Evolutionary conservation across 1,140 invertebrate genomes (phyloP), one percentile per base, ranked within the genome.

Genomic region (Apis dorsata): DNA sequence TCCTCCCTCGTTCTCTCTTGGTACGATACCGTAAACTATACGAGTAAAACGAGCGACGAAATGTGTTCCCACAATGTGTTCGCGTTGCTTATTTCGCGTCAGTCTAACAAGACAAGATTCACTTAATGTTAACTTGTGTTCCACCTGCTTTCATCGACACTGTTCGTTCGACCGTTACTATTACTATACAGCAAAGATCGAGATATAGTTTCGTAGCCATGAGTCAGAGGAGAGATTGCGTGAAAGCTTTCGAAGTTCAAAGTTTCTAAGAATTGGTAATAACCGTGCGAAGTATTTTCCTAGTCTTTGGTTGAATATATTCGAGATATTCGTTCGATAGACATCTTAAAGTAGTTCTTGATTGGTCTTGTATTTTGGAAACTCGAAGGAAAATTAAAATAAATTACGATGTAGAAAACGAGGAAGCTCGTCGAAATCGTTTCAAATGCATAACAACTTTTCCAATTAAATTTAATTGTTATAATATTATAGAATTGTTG

Each of bases 81-180:
- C 10, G 44, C n/a, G 69, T 71, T 28, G 85, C 60, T 84, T 78
- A 57, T 85, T 44, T 72, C 49, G 72, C 82, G 86, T 89, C 87
- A 90, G 85, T 90, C 85, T 90, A 79, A 86, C 81, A 77, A 83
- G 79, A 83, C 86, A 74, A 78, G 75, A 72, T 70, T 57, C 55
- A 4, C 34, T 53, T 53, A 44, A 69, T 53, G 12, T 53, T n/a
- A 21, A 44, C 49, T 66, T 55, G 49, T 82, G 69, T 59, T 77
- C 28, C 75, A 44, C 71, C 60, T 62, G 51, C 79, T 53, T 19
- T 66, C 15, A 71, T 70, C 55, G 10, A 59, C 15, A 21, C 34
- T 78, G 9, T n/a, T 34, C 65, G 55, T 62, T 72, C 44, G 57
- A 62, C 49, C 51, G 13, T 44, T 17, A 51, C 34, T 63, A n/a